A percentile compares a stretch with the other conserved stretches of the same genome.
phyloP scores from a whole-genome alignment of 2,113 vertebrate genomes.

The Nematolebias whitei region DNA sequence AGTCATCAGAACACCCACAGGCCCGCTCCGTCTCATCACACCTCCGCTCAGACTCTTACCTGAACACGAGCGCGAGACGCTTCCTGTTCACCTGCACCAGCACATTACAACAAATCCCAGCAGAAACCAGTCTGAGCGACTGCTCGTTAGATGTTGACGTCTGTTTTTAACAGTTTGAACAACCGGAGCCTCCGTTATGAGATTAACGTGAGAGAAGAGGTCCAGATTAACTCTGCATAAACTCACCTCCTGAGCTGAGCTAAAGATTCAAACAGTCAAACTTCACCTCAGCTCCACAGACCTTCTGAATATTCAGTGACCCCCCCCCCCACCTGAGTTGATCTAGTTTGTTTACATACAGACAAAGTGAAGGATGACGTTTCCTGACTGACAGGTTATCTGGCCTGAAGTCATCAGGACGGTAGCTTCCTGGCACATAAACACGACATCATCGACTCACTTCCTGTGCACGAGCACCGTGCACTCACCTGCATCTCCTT shows the following conservation, averaged over 20 bases:
- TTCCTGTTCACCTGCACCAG: conserved; percentile 16
- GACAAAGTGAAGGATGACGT: too few relatives aligned
- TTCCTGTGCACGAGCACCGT: background rate
- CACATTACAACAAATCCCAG: background rate
- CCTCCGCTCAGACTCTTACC: conserved; percentile 40
- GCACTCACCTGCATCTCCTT: conserved; percentile 89
- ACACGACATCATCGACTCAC: background rate
- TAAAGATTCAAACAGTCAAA: background rate
- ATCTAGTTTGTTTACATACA: too few relatives aligned
- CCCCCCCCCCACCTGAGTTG: too few relatives aligned
- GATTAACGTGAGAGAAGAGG: background rate
- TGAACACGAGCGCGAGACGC: conserved; percentile 12
- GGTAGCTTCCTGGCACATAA: background rate
- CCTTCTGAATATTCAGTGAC: too few relatives aligned
- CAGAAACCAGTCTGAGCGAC: too few relatives aligned
- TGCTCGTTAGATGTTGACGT: too few relatives aligned
- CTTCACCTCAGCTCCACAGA: too few relatives aligned
- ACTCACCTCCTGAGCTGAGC: background rate
- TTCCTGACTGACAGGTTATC: conserved; percentile 7
- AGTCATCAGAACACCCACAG: conserved; percentile 41
- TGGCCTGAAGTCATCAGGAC: conserved; percentile 1
- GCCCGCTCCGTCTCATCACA: conserved; percentile 16
- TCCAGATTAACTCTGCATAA: background rate
- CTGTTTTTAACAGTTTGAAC: background rate
- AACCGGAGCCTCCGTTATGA: background rate